Evolutionary conservation across 2,888 invertebrate species (phyloP).

Genomic region (Cosmopolites sordidus): DNA sequence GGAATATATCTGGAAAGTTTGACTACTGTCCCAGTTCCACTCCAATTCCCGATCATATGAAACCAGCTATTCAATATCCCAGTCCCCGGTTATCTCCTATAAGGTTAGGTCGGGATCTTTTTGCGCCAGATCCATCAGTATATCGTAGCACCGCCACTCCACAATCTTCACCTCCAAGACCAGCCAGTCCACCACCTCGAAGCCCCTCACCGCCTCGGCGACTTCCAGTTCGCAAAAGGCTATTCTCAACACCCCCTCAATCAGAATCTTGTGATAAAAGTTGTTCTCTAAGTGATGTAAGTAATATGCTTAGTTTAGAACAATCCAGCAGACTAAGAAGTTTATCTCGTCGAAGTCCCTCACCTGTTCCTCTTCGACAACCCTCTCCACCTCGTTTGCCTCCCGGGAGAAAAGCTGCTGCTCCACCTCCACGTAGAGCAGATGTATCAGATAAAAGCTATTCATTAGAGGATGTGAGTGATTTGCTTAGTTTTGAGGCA

Average conservation of each 20-base stretch:
- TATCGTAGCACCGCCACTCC: background rate
- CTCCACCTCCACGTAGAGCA: background rate
- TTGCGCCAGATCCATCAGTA: conserved; percentile 3
- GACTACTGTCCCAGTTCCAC: conserved; percentile 5
- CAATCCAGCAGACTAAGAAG: background rate
- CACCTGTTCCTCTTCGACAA: background rate
- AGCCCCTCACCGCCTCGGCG: background rate
- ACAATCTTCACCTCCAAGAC: background rate
- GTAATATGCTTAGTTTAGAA: conserved; percentile 4
- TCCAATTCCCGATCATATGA: background rate
- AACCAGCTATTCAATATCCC: background rate
- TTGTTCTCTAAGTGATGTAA: conserved; percentile 3
- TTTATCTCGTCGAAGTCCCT: background rate
- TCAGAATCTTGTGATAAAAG: background rate
- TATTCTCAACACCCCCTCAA: background rate
- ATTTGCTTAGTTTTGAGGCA: conserved; percentile 4
- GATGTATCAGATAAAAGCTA: background rate
- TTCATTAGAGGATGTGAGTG: conserved; percentile 9
- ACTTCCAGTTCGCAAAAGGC: background rate
- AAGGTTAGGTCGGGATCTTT: conserved; percentile 3
- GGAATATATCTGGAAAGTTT: conserved; percentile 6
- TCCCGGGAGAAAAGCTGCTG: background rate
- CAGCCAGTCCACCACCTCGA: background rate
- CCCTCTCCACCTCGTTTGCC: background rate
- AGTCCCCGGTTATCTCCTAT: conserved; percentile 7